A percentile compares a stretch with the other conserved stretches of the same genome.
Conservation (phyloP, 1,140 invertebrate genomes). For the Ceratitis capitata region DNA sequence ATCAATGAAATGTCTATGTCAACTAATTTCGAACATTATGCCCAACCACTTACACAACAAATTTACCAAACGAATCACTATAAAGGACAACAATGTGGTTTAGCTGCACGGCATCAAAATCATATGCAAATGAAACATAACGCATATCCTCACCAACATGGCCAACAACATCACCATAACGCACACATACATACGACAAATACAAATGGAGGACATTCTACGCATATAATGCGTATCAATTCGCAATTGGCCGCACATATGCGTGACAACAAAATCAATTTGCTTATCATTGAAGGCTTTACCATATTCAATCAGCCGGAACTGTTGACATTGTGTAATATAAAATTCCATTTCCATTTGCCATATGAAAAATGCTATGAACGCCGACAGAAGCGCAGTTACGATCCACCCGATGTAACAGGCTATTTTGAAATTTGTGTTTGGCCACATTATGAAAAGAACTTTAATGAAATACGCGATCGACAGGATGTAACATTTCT, state of each 20-base stretch:
- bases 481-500: slow-evolving; percentile 61
- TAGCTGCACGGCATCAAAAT: neutral
- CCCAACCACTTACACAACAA: slow-evolving; percentile 43
- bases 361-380: slow-evolving; percentile 73
- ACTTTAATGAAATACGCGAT: slow-evolving; percentile 59
- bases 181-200: slow-evolving; percentile 38
- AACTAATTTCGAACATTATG: slow-evolving; percentile 58
- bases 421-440: slow-evolving; percentile 82
- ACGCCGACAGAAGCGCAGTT: slow-evolving; percentile 71
- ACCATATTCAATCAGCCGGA: slow-evolving; percentile 77
- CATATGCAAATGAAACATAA: slow-evolving; percentile 11
- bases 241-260: slow-evolving; percentile 49
- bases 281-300: slow-evolving; percentile 82
- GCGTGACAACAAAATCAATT: slow-evolving; percentile 64
- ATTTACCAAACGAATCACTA: slow-evolving; percentile 43
- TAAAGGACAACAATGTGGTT: slow-evolving; percentile 45
- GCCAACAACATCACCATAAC: slow-evolving; percentile 43
- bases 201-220: slow-evolving; percentile 47
- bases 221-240: slow-evolving; percentile 51
- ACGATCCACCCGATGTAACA: slow-evolving; percentile 80
- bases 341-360: slow-evolving; percentile 79
- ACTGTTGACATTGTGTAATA: slow-evolving; percentile 73
- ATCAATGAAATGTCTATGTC: slow-evolving; percentile 41
- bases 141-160: slow-evolving; percentile 45
- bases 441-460: slow-evolving; percentile 76